These are phyloP conservation scores for Syrrhaptes paradoxus DNA, from an alignment of 2,113 vertebrate species.

Conservation along the genomic window DNA sequence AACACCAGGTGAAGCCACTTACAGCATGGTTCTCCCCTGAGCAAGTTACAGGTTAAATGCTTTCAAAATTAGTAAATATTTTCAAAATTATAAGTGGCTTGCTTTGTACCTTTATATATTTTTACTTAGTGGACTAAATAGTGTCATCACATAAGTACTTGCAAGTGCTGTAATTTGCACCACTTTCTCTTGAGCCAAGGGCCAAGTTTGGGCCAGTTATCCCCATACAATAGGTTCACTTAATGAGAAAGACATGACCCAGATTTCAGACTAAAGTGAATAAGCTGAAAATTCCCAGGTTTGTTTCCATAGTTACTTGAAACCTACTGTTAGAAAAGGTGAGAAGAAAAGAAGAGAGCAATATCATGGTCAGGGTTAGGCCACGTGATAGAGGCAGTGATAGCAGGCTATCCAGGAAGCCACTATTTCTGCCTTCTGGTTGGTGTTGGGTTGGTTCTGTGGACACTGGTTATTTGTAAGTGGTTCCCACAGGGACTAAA, in stretches of 20 bases:
- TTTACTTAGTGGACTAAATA: not conserved
- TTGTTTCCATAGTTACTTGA: slow-evolving; percentile 39
- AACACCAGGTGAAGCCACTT: not conserved
- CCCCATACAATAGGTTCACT: not conserved
- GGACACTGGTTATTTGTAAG: not conserved
- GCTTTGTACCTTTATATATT: not conserved
- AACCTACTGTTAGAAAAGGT: not conserved
- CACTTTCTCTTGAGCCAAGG: not conserved
- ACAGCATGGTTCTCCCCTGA: not conserved
- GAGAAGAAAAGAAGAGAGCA: not conserved
- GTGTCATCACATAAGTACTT: not conserved
- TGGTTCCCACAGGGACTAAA: not conserved
- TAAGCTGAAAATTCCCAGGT: not conserved
- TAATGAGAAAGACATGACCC: not conserved
- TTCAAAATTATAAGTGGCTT: not conserved
- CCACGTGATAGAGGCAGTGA: rapidly evolving
- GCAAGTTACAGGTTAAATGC: not conserved
- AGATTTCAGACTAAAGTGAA: not conserved
- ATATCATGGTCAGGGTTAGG: not conserved
- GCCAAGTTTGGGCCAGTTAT: not conserved
- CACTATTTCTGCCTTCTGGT: not conserved
- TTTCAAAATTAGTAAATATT: not conserved
- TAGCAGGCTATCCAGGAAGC: not conserved
- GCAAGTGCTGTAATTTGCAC: not conserved
- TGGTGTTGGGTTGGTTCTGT: not conserved